Evolutionary conservation across 2,797 vertebrate species (phyloP).

Genomic region (Bradypus variegatus): DNA sequence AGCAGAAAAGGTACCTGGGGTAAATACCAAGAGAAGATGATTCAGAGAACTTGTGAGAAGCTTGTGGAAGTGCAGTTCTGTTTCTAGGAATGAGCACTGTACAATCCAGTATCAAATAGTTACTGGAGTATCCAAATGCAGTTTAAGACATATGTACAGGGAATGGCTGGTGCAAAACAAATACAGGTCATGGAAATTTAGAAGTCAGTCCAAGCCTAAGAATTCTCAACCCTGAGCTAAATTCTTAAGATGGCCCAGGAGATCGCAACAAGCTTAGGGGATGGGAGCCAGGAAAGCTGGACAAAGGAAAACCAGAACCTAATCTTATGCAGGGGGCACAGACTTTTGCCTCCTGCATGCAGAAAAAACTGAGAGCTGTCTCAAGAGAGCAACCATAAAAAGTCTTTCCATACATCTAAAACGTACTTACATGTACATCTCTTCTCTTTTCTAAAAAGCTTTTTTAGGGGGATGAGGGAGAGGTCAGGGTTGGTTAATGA

Average conservation of each 20-base stretch:
- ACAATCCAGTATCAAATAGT: background rate
- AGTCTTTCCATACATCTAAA: background rate
- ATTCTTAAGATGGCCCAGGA: background rate
- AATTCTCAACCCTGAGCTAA: background rate
- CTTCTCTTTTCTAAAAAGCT: background rate
- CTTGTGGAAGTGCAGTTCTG: constrained; percentile 14
- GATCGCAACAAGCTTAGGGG: background rate
- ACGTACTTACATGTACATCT: background rate
- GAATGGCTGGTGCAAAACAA: constrained; percentile 3
- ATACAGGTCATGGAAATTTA: background rate
- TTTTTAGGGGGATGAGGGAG: background rate
- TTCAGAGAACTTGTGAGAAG: constrained; percentile 7
- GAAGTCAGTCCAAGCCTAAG: background rate
- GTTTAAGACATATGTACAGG: background rate
- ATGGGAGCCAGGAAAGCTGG: background rate
- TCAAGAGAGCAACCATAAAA: background rate
- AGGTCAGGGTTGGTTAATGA: background rate
- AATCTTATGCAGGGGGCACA: background rate
- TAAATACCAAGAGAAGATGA: constrained; percentile 37
- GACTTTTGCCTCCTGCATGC: background rate
- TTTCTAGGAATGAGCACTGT: constrained; percentile 18
- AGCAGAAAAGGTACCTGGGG: background rate
- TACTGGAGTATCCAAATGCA: background rate
- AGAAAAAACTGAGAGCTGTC: background rate
- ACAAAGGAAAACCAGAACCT: background rate